phyloP scores from a whole-genome alignment of 2,888 invertebrate genomes.

The Drosophila crucigera region DNA sequence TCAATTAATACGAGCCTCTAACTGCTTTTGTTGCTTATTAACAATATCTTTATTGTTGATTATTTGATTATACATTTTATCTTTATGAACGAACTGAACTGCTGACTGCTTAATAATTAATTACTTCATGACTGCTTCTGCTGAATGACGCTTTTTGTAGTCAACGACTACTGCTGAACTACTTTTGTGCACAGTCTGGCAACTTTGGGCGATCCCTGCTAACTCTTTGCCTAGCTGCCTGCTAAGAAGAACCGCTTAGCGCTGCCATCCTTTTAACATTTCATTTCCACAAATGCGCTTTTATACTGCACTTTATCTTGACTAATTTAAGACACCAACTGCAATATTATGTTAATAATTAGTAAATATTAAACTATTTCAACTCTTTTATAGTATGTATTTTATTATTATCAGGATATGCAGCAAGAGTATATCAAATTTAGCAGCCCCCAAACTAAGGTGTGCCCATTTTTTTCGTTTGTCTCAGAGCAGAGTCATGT shows the following conservation, averaged over 20 bases:
- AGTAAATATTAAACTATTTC: not conserved
- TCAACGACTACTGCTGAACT: not conserved
- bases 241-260: not conserved
- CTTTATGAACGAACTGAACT: not conserved
- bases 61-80: not conserved
- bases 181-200: not conserved
- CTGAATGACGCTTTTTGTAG: not conserved
- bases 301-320: not conserved
- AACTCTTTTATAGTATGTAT: not conserved
- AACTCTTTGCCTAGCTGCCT: not conserved
- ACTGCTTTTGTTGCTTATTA: not conserved
- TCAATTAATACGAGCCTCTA: not conserved
- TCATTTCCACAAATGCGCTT: not conserved
- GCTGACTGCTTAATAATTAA: not conserved
- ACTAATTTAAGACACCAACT: not conserved
- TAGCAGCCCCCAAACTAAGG: too few relatives aligned
- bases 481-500: conserved; percentile 13
- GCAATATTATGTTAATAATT: not conserved
- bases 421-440: conserved; percentile 2
- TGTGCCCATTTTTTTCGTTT: not conserved
- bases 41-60: not conserved
- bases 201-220: not conserved
- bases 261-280: not conserved
- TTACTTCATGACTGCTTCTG: not conserved
- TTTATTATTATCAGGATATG: not conserved